Evolutionary conservation across 2,888 invertebrate species (phyloP), one percentile per base, ranked within the genome.

Genomic region (Stratiomys singularior): DNA sequence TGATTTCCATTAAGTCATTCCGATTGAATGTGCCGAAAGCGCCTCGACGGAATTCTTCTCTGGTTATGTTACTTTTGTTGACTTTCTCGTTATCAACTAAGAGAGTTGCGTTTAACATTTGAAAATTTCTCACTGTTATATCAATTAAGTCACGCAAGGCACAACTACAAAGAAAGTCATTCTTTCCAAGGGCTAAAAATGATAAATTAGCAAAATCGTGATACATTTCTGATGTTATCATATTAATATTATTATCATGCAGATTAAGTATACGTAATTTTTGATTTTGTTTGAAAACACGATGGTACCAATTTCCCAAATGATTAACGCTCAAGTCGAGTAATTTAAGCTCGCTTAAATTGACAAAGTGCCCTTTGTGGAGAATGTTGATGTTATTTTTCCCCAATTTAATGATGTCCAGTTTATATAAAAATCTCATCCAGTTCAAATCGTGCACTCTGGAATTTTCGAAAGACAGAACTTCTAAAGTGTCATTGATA

Each of bases 141-240:
- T 89, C 88, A 46, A 89, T 87, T 9, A 91, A 84, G n/a, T 90
- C 88, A 77, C 89, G 87, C 0, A 89, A 83, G 1, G 88, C 84
- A 78, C 92, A 91, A 74, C 89, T 90, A 82, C 93, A 93, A 0
- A 90, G 85, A 23, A 92, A 88, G 7, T 88, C 88, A 82, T 93
- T 93, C 0, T 87, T 87, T 0, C 89, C 88, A 0, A 93, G 72
- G 0, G 88, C 88, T 0, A 92, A 79, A 77, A 88, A 89, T 0
- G 86, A 82, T 0, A 91, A 78, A 0, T 84, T 81, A 0, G 85
- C 82, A 5, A 92, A 86, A 80, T 92, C 92, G 15, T 84, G 80
- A 0, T 90, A 82, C 90, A 92, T 92, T 47, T 88, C 88, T 15
- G 86, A 84, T 0, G 90, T 88, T 7, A 92, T 85, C 7, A 90